Evolutionary conservation across 2,113 vertebrate species (phyloP).

Genomic region (Stegastes partitus): DNA sequence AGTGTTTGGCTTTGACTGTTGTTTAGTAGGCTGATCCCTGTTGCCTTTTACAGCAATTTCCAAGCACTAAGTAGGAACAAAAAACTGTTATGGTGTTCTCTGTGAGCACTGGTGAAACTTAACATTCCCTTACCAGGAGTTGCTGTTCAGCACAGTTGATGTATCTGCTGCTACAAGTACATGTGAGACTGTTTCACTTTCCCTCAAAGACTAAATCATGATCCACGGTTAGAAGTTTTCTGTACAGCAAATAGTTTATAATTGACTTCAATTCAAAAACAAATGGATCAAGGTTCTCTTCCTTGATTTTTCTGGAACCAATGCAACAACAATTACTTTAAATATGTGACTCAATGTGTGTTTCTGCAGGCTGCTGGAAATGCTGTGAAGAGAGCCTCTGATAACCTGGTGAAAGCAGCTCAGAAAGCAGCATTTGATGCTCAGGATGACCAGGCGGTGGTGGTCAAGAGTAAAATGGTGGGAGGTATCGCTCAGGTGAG

Average conservation of each 20-base stretch:
- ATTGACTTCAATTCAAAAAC: background rate
- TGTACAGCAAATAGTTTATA: background rate
- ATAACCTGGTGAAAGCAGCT: slow-evolving; percentile 96
- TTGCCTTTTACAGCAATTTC: slow-evolving; percentile 85
- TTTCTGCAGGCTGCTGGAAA: slow-evolving; percentile 91
- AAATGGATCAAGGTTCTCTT: too few species aligned
- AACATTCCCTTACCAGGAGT: slow-evolving; percentile 64
- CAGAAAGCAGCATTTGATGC: slow-evolving; percentile 98
- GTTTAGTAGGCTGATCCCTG: slow-evolving; percentile 30
- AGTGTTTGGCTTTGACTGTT: slow-evolving; percentile 66
- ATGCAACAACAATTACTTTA: too few species aligned
- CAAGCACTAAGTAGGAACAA: slow-evolving; percentile 12
- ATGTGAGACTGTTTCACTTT: background rate
- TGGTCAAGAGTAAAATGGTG: slow-evolving; percentile 98
- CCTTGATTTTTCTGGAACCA: too few species aligned
- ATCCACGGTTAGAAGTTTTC: background rate
- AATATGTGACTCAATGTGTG: slow-evolving; percentile 4
- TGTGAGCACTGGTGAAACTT: slow-evolving; percentile 14
- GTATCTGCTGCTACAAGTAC: background rate
- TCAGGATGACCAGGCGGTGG: slow-evolving; percentile 93
- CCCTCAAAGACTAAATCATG: background rate
- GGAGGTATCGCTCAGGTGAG: slow-evolving; percentile 98
- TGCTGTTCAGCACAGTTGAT: slow-evolving; percentile 28
- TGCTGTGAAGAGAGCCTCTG: slow-evolving; percentile 95
- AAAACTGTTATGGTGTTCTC: slow-evolving; percentile 58